Conservation (phyloP, 2,888 invertebrate genomes). For the Ormyrus nitidulus region DNA sequence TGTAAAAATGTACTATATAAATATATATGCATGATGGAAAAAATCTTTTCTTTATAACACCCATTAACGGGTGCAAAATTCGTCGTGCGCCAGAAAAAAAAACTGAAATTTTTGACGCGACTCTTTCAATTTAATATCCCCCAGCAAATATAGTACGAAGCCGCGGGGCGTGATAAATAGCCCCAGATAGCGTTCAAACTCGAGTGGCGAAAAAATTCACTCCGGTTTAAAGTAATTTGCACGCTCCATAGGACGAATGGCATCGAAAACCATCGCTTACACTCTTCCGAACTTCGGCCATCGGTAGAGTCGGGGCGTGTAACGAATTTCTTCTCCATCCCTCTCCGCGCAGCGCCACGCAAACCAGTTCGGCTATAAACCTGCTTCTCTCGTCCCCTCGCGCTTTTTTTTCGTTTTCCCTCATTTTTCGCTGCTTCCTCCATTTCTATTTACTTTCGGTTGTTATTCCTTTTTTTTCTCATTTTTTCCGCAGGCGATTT, state of each 20-base stretch:
- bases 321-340: constrained; percentile 34
- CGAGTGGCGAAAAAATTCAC: constrained; percentile 31
- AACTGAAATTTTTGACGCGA: background rate
- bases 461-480: background rate
- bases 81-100: background rate
- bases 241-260: constrained; percentile 32
- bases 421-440: background rate
- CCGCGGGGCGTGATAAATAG: constrained; percentile 32
- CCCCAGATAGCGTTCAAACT: constrained; percentile 9
- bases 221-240: constrained; percentile 50
- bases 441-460: background rate
- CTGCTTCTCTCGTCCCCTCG: background rate
- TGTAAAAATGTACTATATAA: no score
- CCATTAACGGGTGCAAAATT: no score
- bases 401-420: background rate
- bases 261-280: constrained; percentile 45
- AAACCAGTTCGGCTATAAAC: no score
- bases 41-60: no score
- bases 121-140: constrained; percentile 22
- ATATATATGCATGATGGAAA: no score
- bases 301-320: constrained; percentile 23
- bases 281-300: constrained; percentile 28
- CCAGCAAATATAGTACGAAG: background rate
- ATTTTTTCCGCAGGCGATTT: no score
- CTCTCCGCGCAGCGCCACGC: background rate